Evolutionary conservation across 2,888 invertebrate species (phyloP), one percentile per base, ranked within the genome.

Genomic region (Agapetus fuscipes): DNA sequence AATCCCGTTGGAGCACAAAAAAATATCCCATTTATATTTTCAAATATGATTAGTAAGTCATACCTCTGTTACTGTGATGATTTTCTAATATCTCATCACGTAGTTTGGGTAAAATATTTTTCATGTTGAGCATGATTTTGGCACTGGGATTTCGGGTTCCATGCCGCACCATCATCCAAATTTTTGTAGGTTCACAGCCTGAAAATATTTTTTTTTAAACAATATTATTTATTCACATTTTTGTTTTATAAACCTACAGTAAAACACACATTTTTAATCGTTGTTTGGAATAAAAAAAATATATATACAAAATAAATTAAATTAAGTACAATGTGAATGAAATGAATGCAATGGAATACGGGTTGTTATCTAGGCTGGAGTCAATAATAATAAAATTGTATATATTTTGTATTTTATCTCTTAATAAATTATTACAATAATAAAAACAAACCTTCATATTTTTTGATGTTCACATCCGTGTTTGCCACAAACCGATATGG

Each of bases 91-190:
- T 73, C 47, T 68, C 59, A 51, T 69, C 56, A 50, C 68, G 69
- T 16, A 82, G 56, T 28, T 63, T 53, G 17, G 66, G 66, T 7
- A 86, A 59, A 33, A 65, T 58, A 2, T 61, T 59, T 27, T 64
- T 66, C 58, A 80, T 75, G 17, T 56, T 56, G 6, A 56, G 45
- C 38, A 83, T 75, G 28, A 76, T 66, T 43, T 72, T 66, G 35
- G 59, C 57, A 49, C 75, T 73, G 1, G 86, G 85, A 57, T 78
- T 71, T 47, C 87, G 71, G n/a, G 84, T 81, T 3, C 87, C 88
- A 61, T 88, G 88, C 3, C 88, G 72, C 26, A 81, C 59, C 13
- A 85, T 52, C 60, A 83, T 72, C 87, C 87, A 88, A 43, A 83
- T 74, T 58, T 82, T 81, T 27, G 62, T 60, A 30, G 76, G 71